These are phyloP conservation scores for Cossypha dichroa DNA, from an alignment of 2,797 vertebrate species.

Conservation along the genomic window DNA sequence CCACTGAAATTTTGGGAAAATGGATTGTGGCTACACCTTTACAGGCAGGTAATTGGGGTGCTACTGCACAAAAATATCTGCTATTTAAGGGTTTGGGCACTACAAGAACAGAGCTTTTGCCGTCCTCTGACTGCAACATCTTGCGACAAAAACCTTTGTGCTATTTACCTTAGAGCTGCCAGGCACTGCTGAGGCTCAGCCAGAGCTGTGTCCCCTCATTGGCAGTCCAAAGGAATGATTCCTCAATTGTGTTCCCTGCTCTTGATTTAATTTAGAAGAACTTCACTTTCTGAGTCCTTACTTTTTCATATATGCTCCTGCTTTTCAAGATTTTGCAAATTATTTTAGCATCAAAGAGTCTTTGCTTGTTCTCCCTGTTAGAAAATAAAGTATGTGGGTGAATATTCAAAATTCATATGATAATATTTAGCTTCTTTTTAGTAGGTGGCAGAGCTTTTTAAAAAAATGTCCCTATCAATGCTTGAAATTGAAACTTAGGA, in stretches of 20 bases:
- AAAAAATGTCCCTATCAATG: not conserved
- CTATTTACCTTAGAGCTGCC: not conserved
- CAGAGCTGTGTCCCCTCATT: not conserved
- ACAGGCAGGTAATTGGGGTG: not conserved
- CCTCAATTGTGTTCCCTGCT: not conserved
- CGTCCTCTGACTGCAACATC: not conserved
- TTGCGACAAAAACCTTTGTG: not conserved
- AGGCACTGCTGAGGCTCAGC: fast-evolving
- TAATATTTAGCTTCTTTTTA: not conserved
- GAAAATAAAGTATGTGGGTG: not conserved
- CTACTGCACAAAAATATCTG: not conserved
- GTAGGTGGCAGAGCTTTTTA: not conserved
- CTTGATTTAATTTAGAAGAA: not conserved
- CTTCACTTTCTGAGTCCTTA: not conserved
- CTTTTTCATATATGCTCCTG: not conserved
- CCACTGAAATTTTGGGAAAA: not conserved
- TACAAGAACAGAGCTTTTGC: not conserved
- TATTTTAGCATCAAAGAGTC: not conserved
- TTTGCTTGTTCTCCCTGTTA: not conserved
- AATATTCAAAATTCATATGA: not conserved
- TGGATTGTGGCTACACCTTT: not conserved
- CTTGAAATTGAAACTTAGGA: not conserved
- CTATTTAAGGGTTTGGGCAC: not conserved
- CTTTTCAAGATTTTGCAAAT: not conserved
- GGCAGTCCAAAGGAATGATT: not conserved